phyloP scores from a whole-genome alignment of 2,888 invertebrate genomes.

The Petrolisthes cinctipes region DNA sequence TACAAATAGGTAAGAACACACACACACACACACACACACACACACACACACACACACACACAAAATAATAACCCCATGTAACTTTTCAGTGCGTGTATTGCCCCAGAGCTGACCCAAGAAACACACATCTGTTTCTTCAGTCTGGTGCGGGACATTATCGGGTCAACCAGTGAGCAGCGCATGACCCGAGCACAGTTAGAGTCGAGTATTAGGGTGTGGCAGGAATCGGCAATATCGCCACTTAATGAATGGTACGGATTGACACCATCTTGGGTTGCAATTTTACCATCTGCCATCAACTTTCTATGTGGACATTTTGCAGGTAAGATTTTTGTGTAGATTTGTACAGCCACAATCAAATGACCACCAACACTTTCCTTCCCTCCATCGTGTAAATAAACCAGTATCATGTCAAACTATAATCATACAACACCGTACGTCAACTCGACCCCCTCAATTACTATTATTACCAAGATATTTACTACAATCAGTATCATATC shows the following conservation, averaged over 20 bases:
- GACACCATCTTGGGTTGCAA: slow-evolving; percentile 77
- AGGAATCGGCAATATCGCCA: slow-evolving; percentile 68
- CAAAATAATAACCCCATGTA: too few relatives aligned
- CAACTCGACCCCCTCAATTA: too few relatives aligned
- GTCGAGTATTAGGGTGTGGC: slow-evolving; percentile 70
- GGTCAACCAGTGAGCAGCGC: slow-evolving; percentile 77
- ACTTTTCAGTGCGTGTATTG: slow-evolving; percentile 43
- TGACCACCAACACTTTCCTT: too few relatives aligned
- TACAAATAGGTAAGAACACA: too few relatives aligned
- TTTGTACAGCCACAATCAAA: neutral
- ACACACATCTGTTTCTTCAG: slow-evolving; percentile 78
- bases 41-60: too few relatives aligned
- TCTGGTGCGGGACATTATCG: slow-evolving; percentile 87
- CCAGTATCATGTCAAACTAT: too few relatives aligned
- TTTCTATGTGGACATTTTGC: slow-evolving; percentile 86
- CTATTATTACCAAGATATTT: too few relatives aligned
- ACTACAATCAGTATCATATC: too few relatives aligned
- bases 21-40: too few relatives aligned
- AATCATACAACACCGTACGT: too few relatives aligned
- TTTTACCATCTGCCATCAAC: slow-evolving; percentile 83
- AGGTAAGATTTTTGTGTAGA: slow-evolving; percentile 67
- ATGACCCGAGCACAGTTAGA: slow-evolving; percentile 82
- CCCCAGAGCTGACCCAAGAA: slow-evolving; percentile 58
- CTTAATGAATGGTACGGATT: slow-evolving; percentile 70
- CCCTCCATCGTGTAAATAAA: too few relatives aligned